These are phyloP conservation scores for Cecidostiba fungosa DNA, from an alignment of 2,888 invertebrate genomes.

Conservation along the genomic window DNA sequence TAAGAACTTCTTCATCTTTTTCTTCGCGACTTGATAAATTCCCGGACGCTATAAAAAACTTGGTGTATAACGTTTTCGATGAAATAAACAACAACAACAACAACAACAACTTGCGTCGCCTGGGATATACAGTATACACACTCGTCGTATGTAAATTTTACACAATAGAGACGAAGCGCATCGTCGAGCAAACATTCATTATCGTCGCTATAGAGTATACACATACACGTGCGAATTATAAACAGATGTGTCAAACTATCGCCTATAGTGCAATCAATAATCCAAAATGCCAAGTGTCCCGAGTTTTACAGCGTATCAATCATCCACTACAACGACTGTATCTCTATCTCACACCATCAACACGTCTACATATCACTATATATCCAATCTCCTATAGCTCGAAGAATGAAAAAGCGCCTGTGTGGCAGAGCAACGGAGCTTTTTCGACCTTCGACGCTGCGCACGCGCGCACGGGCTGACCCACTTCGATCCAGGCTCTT, in stretches of 20 bases:
- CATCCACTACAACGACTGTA: too few relatives aligned
- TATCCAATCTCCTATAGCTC: background rate
- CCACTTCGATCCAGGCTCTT: constrained; percentile 28
- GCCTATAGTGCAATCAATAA: background rate
- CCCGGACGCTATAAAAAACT: background rate
- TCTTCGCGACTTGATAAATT: constrained; percentile 25
- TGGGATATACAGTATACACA: too few relatives aligned
- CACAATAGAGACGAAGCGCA: too few relatives aligned
- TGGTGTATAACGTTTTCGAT: background rate
- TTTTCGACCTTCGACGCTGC: constrained; percentile 31
- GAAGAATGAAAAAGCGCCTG: constrained; percentile 13
- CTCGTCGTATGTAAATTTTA: too few relatives aligned
- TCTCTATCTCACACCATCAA: background rate
- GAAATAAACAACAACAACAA: background rate
- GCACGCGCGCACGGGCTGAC: constrained; percentile 30
- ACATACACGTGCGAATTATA: background rate
- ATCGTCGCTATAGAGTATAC: background rate
- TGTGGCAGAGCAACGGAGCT: background rate
- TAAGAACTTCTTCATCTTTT: constrained; percentile 17
- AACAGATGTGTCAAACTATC: background rate
- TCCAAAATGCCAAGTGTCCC: background rate
- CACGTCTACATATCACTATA: background rate
- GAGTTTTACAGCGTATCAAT: background rate
- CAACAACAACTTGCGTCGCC: too few relatives aligned
- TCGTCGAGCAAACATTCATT: background rate